phyloP scores from a whole-genome alignment of 2,797 vertebrate species.

The Coranthus polyacanthus region DNA sequence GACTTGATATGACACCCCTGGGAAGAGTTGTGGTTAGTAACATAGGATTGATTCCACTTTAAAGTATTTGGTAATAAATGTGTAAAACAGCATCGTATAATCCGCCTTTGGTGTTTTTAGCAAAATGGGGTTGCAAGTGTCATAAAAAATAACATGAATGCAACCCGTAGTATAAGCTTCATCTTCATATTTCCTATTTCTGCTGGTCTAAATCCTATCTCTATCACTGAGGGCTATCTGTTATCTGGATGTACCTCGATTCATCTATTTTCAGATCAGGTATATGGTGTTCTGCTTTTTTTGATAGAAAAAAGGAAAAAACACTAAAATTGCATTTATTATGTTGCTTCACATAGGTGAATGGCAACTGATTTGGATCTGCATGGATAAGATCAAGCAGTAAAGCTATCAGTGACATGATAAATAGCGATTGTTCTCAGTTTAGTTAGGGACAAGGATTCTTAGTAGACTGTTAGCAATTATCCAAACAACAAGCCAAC shows the following conservation, averaged over 20 bases:
- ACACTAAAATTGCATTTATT: no score
- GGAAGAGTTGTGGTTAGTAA: conserved; percentile 72
- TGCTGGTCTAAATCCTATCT: neutral
- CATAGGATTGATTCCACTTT: conserved; percentile 39
- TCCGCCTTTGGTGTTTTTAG: no score
- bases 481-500: conserved; percentile 46
- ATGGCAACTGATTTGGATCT: conserved; percentile 27
- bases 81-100: neutral
- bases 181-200: neutral
- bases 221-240: neutral
- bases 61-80: conserved; percentile 15
- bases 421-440: conserved; percentile 44
- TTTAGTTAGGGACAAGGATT: conserved; percentile 42
- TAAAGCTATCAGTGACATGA: conserved; percentile 50
- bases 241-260: neutral
- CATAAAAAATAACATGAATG: no score
- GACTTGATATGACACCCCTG: conserved; percentile 69
- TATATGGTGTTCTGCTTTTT: no score
- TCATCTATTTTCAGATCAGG: no score
- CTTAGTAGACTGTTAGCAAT: conserved; percentile 34
- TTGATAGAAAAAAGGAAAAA: no score
- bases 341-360: neutral
- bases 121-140: no score
- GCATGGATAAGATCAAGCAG: conserved; percentile 35
- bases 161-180: no score